A percentile compares a stretch with the other conserved stretches of the same genome.
phyloP scores from a whole-genome alignment of 2,797 vertebrate genomes.

The Aulostomus chinensis region DNA sequence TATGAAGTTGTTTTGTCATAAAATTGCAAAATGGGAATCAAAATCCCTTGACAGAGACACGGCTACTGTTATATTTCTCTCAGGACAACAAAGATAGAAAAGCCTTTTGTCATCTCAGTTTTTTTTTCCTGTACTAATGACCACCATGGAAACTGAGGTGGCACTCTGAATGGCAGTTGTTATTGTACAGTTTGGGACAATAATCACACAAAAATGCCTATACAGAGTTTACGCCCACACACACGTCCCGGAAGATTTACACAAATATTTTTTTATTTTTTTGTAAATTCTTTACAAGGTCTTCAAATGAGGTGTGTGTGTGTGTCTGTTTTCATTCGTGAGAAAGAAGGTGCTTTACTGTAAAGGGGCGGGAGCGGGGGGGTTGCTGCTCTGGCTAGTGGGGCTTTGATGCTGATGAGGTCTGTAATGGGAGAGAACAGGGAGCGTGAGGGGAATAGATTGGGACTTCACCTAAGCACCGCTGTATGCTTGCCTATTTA shows the following conservation, averaged over 20 bases:
- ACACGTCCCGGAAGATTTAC: conserved; percentile 39
- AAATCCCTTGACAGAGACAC: too few relatives aligned
- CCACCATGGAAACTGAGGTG: conserved; percentile 17
- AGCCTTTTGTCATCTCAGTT: background rate
- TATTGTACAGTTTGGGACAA: conserved; percentile 10
- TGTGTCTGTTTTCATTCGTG: conserved; percentile 31
- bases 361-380: conserved; percentile 54
- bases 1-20: too few relatives aligned
- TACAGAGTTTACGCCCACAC: conserved; percentile 5
- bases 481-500: conserved; percentile 61
- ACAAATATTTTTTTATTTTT: conserved; percentile 55
- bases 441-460: conserved; percentile 75
- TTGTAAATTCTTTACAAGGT: conserved; percentile 43
- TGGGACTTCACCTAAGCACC: conserved; percentile 68
- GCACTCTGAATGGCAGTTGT: conserved; percentile 21
- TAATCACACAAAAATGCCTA: conserved; percentile 10
- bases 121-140: conserved; percentile 1
- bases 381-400: conserved; percentile 54
- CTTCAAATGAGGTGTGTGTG: conserved; percentile 42
- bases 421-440: conserved; percentile 76
- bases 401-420: conserved; percentile 78
- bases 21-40: too few relatives aligned
- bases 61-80: too few relatives aligned
- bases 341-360: conserved; percentile 35
- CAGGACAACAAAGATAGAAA: too few relatives aligned